Conservation (phyloP, 2,888 invertebrate genomes). For the Nomada ruficornis region DNA sequence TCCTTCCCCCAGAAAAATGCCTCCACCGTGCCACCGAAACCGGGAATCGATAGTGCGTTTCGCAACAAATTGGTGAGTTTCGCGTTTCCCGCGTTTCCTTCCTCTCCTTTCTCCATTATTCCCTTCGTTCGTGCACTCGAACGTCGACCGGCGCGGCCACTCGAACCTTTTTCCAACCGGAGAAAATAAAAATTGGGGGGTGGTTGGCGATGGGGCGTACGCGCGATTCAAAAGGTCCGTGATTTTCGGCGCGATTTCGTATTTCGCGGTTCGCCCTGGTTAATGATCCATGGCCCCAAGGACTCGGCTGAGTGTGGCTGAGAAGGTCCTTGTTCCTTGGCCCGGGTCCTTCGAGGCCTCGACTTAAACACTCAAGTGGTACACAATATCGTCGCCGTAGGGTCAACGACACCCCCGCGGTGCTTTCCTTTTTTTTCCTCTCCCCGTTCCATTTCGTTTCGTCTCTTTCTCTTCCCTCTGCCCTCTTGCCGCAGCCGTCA, state of each 20-base stretch:
- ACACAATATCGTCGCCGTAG: slow-evolving; percentile 81
- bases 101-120: slow-evolving; percentile 24
- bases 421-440: slow-evolving; percentile 59
- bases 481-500: slow-evolving; percentile 14
- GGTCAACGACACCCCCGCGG: slow-evolving; percentile 82
- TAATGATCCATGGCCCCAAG: slow-evolving; percentile 82
- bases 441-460: slow-evolving; percentile 23
- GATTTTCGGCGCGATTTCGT: slow-evolving; percentile 78
- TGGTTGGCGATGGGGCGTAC: slow-evolving; percentile 41
- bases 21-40: not conserved
- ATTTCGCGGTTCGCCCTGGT: slow-evolving; percentile 78
- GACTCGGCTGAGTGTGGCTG: slow-evolving; percentile 82
- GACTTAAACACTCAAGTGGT: slow-evolving; percentile 82
- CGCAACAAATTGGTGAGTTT: slow-evolving; percentile 77
- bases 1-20: slow-evolving; percentile 6
- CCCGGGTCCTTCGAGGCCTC: slow-evolving; percentile 76
- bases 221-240: slow-evolving; percentile 72
- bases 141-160: slow-evolving; percentile 42
- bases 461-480: slow-evolving; percentile 32
- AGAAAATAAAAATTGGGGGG: slow-evolving; percentile 26
- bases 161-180: slow-evolving; percentile 56
- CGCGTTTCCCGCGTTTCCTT: slow-evolving; percentile 68
- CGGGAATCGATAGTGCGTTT: slow-evolving; percentile 73
- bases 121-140: slow-evolving; percentile 47
- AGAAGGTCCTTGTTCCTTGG: slow-evolving; percentile 81